A percentile compares a stretch with the other conserved stretches of the same genome.
phyloP scores from a whole-genome alignment of 2,113 vertebrate species.

The Eurystomus gularis region DNA sequence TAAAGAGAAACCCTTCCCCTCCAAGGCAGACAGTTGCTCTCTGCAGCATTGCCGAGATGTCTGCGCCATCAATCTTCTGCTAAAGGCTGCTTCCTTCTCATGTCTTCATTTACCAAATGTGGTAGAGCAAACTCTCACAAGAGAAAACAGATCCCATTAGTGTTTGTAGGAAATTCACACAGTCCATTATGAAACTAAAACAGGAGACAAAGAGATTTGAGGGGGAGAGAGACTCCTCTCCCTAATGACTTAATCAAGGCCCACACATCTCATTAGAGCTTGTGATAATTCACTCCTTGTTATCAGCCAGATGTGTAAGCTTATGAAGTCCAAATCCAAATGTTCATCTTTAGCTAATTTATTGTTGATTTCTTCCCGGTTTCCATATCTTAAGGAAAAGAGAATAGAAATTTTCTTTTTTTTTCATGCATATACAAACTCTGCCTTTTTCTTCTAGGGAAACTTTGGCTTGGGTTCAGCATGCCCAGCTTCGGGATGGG shows the following conservation, averaged over 20 bases:
- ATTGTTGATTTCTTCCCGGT: neutral
- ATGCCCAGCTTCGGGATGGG: neutral
- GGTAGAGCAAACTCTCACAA: neutral
- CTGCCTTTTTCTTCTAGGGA: neutral
- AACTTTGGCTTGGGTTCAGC: neutral
- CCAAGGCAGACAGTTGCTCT: neutral
- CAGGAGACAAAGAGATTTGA: neutral
- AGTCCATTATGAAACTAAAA: conserved; percentile 22
- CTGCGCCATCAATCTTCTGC: neutral
- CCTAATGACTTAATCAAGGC: neutral
- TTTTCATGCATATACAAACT: neutral
- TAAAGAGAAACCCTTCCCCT: neutral
- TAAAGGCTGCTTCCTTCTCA: neutral
- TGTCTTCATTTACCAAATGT: neutral
- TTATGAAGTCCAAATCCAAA: neutral
- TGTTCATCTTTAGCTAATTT: neutral
- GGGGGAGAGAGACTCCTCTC: neutral
- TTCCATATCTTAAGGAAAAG: neutral
- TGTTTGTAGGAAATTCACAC: neutral
- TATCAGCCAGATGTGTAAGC: neutral
- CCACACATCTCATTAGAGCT: neutral
- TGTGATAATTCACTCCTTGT: neutral
- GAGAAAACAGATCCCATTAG: neutral
- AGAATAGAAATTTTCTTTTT: neutral
- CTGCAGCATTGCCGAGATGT: accelerated